A percentile compares a stretch with the other conserved stretches of the same genome.
Conservation (phyloP, 1,140 invertebrate species). For the Brachionus sp. region DNA sequence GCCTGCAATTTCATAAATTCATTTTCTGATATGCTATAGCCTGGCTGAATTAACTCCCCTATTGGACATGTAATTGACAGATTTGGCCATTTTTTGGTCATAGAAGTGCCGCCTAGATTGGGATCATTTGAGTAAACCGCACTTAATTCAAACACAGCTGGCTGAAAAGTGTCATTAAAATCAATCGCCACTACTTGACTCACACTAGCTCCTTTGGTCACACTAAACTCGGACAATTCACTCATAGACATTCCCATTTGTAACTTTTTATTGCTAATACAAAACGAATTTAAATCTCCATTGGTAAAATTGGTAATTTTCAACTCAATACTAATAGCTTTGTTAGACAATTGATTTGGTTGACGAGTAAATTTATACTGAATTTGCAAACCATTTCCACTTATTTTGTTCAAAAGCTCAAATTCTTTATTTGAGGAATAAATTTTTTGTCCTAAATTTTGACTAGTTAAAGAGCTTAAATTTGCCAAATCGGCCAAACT, state of each 20-base stretch:
- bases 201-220: conserved; percentile 61
- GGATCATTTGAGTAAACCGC: conserved; percentile 57
- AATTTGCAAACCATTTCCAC: conserved; percentile 71
- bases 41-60: conserved; percentile 80
- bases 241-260: conserved; percentile 72
- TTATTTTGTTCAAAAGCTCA: conserved; percentile 76
- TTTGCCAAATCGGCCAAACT: conserved; percentile 43
- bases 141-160: conserved; percentile 73
- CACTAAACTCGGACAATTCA: conserved; percentile 72
- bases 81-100: conserved; percentile 60
- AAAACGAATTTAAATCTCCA: conserved; percentile 70
- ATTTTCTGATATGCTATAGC: conserved; percentile 69
- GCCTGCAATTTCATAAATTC: conserved; percentile 74
- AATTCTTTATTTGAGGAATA: conserved; percentile 65
- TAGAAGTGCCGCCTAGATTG: neutral
- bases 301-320: conserved; percentile 71
- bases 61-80: conserved; percentile 75
- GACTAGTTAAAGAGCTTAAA: neutral
- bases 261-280: conserved; percentile 61
- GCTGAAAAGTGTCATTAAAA: conserved; percentile 87
- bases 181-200: conserved; percentile 74
- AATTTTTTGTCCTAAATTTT: conserved; percentile 50
- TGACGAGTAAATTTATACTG: conserved; percentile 65
- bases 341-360: conserved; percentile 52
- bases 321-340: conserved; percentile 79